Evolutionary conservation across 53 echinoderm and acorn worm genomes (phyloP), one percentile per base, ranked within the genome.

Genomic region (Zoroaster sp.): DNA sequence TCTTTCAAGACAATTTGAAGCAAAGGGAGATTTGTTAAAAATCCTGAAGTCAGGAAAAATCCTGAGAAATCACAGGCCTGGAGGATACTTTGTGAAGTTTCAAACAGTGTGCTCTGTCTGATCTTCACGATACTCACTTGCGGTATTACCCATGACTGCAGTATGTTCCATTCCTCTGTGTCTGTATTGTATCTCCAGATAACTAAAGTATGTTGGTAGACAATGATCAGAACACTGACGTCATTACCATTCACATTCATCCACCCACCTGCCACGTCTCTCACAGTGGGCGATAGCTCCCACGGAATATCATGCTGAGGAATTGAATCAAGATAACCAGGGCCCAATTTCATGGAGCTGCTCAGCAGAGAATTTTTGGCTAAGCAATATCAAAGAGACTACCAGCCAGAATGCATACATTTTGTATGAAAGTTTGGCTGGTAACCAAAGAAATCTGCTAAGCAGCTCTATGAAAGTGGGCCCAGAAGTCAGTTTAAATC

Each of bases 241-340:
- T 47, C 37, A 18, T 54, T 18, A 33, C 21, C 69, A 37, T 71
- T 49, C 20, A 70, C 14, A 11, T 34, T 34, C 70, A 71, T 31
- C 14, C 36, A 9, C 9, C 85, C 71, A 36, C 71, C 70, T 46
- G 85, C 12, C 35, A 85, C 20, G 14, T 47, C 85, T 20, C 15
- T 30, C 2, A 49, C 52, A 35, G 67, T 36, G 7, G 71, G 67
- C 20, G 34, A 20, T 11, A 10, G n/a, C 71, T 85, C 85, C 85
- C 85, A 85, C 1, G 85, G 85, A 17, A 85, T 14, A 35, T 85
- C 72, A 71, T 70, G 52, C 85, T 85, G 51, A 17, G 32, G 41
- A 4, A 18, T 0, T 13, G 44, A 1, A 36, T 74, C 1, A 0
- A 51, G 17, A 10, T 51, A 51, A 35, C n/a, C 8, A 59, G n/a